A percentile compares a stretch with the other conserved stretches of the same genome.
Conservation (phyloP, 2,797 vertebrate species). For the Catharus ustulatus region DNA sequence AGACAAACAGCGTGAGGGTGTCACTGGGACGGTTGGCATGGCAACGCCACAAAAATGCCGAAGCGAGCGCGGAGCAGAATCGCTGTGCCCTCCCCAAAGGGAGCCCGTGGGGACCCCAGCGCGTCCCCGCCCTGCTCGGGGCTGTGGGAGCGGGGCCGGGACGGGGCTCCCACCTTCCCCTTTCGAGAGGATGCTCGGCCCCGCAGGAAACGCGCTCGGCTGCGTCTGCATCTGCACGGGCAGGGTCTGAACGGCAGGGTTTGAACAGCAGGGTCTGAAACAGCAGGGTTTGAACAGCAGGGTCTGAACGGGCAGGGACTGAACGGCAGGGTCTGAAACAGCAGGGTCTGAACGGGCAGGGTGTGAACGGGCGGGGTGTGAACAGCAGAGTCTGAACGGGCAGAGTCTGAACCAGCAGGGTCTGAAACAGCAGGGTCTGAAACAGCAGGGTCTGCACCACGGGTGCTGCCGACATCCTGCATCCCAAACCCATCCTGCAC, state of each 20-base stretch:
- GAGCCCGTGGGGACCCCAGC: neutral
- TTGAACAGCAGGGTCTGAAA: too few species aligned
- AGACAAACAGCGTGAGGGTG: constrained; percentile 15
- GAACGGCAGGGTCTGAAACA: too few species aligned
- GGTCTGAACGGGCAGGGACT: too few species aligned
- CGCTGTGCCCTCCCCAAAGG: neutral
- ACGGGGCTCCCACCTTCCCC: neutral
- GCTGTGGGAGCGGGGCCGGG: neutral
- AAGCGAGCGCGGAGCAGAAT: neutral
- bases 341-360: too few species aligned
- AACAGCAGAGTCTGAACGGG: too few species aligned
- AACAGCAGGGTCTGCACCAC: too few species aligned
- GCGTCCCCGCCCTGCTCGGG: neutral
- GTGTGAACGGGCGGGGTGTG: too few species aligned
- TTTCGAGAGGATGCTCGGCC: neutral
- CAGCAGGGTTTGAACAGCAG: too few species aligned
- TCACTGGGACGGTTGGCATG: constrained; percentile 29
- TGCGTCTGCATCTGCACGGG: neutral
- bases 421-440: too few species aligned
- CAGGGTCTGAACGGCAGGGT: too few species aligned
- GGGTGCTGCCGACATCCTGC: too few species aligned
- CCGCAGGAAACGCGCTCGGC: constrained; percentile 1
- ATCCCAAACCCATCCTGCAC: fast-evolving
- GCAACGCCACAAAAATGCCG: constrained; percentile 16
- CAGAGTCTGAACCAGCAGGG: too few species aligned